phyloP scores from a whole-genome alignment of 2,888 invertebrate genomes.

The Pristionchus exspectatus region DNA sequence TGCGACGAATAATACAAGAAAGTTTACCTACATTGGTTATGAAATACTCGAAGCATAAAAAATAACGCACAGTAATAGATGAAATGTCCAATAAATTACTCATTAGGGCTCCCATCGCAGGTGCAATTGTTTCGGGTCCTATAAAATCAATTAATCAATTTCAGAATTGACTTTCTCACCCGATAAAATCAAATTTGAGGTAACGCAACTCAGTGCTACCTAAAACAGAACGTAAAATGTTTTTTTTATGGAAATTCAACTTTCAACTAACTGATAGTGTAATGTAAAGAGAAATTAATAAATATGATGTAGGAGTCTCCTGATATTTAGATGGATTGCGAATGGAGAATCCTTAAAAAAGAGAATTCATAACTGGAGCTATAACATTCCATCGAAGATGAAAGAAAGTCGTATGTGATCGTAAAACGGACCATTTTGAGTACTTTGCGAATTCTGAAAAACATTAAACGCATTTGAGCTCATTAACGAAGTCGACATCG shows the following conservation, averaged over 20 bases:
- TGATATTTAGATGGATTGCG: neutral
- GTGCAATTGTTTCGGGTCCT: neutral
- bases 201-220: neutral
- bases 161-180: neutral
- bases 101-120: neutral
- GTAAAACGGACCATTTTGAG: too few relatives aligned
- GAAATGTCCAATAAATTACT: neutral
- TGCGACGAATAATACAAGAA: neutral
- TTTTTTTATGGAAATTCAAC: too few relatives aligned
- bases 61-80: neutral
- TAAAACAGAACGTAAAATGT: neutral
- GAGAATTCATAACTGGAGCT: too few relatives aligned
- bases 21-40: neutral
- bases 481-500: too few relatives aligned
- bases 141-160: neutral
- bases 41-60: too few relatives aligned
- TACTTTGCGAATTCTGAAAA: too few relatives aligned
- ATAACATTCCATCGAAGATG: too few relatives aligned
- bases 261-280: neutral
- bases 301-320: neutral
- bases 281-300: neutral
- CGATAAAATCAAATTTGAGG: neutral
- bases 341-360: neutral
- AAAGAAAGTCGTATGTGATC: too few relatives aligned
- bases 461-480: too few relatives aligned